Evolutionary conservation across 2,888 invertebrate genomes (phyloP), one percentile per base, ranked within the genome.

Genomic region (Eupithecia pulchellata): DNA sequence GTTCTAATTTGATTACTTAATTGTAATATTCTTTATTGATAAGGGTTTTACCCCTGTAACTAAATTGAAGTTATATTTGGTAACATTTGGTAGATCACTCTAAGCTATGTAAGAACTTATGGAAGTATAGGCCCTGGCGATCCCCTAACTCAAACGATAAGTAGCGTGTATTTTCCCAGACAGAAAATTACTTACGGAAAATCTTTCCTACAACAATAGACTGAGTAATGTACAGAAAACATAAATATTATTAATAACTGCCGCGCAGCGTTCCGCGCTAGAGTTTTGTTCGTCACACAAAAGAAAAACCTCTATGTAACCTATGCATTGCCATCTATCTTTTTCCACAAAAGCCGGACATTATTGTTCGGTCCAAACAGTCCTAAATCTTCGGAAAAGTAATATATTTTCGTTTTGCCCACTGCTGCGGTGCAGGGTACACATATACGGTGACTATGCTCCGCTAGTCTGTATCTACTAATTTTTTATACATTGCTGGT

Each of bases 321-420:
- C 92, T 92, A 93, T 94, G 94, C 94, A 93, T 90, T 87, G 91
- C 93, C 92, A 94, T 94, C 89, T 93, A 93, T 94, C 94, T 94
- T 92, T 93, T 92, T 93, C 93, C 92, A 94, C 94, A 94, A 94
- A 94, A 94, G 94, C 94, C 89, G 94, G 94, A 94, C 94, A 94
- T 94, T 94, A 94, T 94, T 94, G 94, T 94, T 93, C 93, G 94
- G 94, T 94, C 94, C 94, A 94, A 94, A 94, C 94, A 93, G 93
- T 93, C 93, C 89, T 94, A 94, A 94, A 94, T 94, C 94, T 94
- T 93, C 91, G 92, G 91, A 91, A 93, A 91, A 94, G 94, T 93
- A 94, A 94, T 94, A 94, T 94, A 94, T 94, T 93, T 94, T 94
- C 94, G 93, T 94, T 94, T 94, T 94, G 92, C 91, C 90, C 93